A percentile compares a stretch with the other conserved stretches of the same genome.
phyloP scores from a whole-genome alignment of 2,888 invertebrate genomes.

The Xestia sexstrigata region DNA sequence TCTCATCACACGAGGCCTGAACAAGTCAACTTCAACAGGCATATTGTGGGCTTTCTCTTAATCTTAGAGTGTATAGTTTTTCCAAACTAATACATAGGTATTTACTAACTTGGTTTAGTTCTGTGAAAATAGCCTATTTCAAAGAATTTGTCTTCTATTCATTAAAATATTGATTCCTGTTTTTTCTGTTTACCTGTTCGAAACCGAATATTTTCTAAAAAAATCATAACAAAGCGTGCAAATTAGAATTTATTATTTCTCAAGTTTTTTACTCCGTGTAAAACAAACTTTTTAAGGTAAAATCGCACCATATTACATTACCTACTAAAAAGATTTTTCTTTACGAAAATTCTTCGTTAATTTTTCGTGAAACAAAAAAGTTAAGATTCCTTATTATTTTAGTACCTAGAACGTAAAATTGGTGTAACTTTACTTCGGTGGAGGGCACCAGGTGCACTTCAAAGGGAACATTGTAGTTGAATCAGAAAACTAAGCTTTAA shows the following conservation, averaged over 20 bases:
- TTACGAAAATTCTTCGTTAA: constrained; percentile 30
- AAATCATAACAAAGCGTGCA: background rate
- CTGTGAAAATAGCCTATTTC: background rate
- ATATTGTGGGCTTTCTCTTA: too few relatives aligned
- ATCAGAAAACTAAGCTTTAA: constrained; percentile 3
- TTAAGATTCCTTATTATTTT: constrained; percentile 19
- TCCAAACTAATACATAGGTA: too few relatives aligned
- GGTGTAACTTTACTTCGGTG: constrained; percentile 1
- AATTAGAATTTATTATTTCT: constrained; percentile 22
- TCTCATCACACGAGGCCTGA: too few relatives aligned
- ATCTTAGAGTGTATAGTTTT: too few relatives aligned
- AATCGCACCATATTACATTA: constrained; percentile 35
- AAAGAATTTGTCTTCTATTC: background rate
- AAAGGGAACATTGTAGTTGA: background rate
- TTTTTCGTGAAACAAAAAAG: constrained; percentile 31
- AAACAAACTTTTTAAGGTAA: constrained; percentile 19
- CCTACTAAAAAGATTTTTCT: constrained; percentile 33
- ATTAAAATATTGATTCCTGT: background rate
- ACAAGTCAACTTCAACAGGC: too few relatives aligned
- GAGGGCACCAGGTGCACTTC: constrained; percentile 29
- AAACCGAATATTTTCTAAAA: constrained; percentile 3
- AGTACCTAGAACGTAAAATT: constrained; percentile 24
- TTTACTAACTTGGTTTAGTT: background rate
- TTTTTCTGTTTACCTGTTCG: background rate
- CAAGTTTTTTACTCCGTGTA: background rate